Base-by-base conservation (phyloP, 2,113 vertebrate species). In the Cyanoderma ruficeps region DNA sequence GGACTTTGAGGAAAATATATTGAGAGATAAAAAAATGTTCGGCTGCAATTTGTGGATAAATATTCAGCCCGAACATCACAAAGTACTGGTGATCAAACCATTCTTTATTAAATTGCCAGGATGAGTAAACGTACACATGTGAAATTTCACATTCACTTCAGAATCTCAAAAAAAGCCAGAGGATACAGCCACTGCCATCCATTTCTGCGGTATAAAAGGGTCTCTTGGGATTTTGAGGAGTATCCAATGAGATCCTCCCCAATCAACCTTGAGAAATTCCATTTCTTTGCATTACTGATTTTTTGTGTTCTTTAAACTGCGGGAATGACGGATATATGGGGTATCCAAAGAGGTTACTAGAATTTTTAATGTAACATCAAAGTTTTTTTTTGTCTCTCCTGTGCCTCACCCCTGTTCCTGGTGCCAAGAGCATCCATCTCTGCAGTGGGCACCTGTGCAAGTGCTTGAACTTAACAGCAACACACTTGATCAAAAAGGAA, bases 401-500 rank as follows among this genome's bases (percentile, higher is more conserved):
- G 50, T 49, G 10, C 22, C 41, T 72, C 27, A 13, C 5, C 30
- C n/a, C 17, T 27, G 17, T 5, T 87, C n/a, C 18, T 41, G 52
- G 15, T 37, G 69, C 41, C 1, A 0, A 33, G 5, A 69, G n/a
- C 11, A 0, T 71, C 60, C 61, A 56, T 21, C 83, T 44, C 64
- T 74, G 49, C 60, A 52, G 71, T 7, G 49, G 42, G 33, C 42
- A 53, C 28, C 72, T 30, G 37, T 11, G 23, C 50, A 59, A 59
- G 68, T 10, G 25, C 59, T 89, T 30, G 27, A 80, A 71, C 44
- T 28, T 12, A 70, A 52, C 49, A 79, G 65, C 56, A 87, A 37
- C 70, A 84, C n/a, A 13, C 33, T 50, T 37, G 47, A 87, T 72
- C 81, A 82, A 70, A 90, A 93, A 87, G n/a, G 22, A 92, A 60